Evolutionary conservation across 2,888 invertebrate species (phyloP).

Genomic region (Acanthosepion pharaonis): DNA sequence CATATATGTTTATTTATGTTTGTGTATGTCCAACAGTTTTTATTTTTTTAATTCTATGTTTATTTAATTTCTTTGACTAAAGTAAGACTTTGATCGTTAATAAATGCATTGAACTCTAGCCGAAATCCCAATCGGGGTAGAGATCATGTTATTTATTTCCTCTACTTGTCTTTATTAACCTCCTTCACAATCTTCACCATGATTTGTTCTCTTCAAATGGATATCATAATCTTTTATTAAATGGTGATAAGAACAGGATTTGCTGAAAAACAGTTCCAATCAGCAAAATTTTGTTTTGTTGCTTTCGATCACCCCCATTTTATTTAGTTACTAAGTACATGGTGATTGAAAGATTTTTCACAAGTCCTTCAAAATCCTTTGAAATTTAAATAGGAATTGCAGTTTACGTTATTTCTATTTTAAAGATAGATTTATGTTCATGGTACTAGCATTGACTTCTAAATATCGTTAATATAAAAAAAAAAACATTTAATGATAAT

Average conservation of each 20-base stretch:
- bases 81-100: not conserved
- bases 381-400: too few relatives aligned
- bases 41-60: not conserved
- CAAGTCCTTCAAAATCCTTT: not conserved
- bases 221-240: not conserved
- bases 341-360: not conserved
- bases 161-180: not conserved
- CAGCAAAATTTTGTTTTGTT: not conserved
- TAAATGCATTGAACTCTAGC: not conserved
- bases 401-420: too few relatives aligned
- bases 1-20: not conserved
- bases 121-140: not conserved
- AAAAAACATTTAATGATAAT: not conserved
- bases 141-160: not conserved
- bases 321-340: too few relatives aligned
- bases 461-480: not conserved
- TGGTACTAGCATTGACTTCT: too few relatives aligned
- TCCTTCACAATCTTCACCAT: not conserved
- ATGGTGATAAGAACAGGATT: not conserved
- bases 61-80: not conserved
- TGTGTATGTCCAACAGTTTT: not conserved
- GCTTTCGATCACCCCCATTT: not conserved
- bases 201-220: not conserved
- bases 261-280: too few relatives aligned
- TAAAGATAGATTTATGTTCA: too few relatives aligned